Evolutionary conservation across 92 coral and sea anemone species (phyloP), one percentile per base, ranked within the genome.

Genomic region (Blastomussa wellsi): DNA sequence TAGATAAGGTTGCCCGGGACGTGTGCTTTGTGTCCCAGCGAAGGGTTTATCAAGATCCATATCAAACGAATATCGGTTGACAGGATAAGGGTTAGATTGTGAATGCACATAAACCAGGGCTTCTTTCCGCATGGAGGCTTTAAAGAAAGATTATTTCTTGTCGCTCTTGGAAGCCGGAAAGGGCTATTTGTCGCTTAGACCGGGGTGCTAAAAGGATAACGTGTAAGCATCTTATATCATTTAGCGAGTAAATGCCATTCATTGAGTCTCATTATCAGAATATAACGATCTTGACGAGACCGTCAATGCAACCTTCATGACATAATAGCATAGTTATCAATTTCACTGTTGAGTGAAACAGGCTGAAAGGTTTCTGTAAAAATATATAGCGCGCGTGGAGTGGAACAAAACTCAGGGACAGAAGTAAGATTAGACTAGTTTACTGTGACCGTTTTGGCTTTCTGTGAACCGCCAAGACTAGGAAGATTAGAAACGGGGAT

Each of bases 171-270:
- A 74, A 73, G 69, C 87, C 87, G 87, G 87, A 83, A 83, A 70
- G 57, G 60, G 35, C 74, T 75, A 29, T 74, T 83, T 83, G 79
- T 74, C 87, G 80, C 80, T 74, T 75, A 28, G 67, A 48, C 80
- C 47, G 35, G 87, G 78, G 87, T 83, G 87, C 74, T 83, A 83
- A 83, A 83, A 83, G 87, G 87, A 74, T 83, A 57, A 60, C 47
- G 28, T 41, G 33, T 83, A 83, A 74, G 87, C 87, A 66, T 72
- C 80, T 83, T 83, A 83, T 16, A 60, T 64, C 79, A 83, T 83
- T 83, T 83, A 83, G 80, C 87, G 62, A 55, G 80, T 74, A 83
- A 74, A 60, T 65, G 80, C 64, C 72, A 72, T 70, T 70, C 44
- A 70, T 70, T 32, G 80, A 72, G 47, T 72, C 57, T 22, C 33